phyloP scores from a whole-genome alignment of 2,113 vertebrate species.

The Cyprinodon brontotheroides region DNA sequence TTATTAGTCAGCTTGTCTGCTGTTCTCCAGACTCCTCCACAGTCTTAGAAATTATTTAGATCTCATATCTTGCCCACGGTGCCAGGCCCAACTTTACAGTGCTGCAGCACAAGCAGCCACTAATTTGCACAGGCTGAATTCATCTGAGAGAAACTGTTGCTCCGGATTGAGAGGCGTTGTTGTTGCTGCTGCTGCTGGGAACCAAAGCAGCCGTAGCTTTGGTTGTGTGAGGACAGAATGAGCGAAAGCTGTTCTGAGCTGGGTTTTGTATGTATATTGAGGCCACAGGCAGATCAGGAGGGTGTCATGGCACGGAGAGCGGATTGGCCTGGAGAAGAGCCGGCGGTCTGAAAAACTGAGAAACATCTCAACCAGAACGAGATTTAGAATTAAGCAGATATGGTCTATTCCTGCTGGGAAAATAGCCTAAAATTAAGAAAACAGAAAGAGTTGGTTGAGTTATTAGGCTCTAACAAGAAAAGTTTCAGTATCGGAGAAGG shows the following conservation, averaged over 20 bases:
- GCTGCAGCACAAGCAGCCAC: conserved; percentile 26
- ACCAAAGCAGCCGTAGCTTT: conserved; percentile 41
- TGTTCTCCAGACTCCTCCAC: conserved; percentile 67
- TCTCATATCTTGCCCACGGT: conserved; percentile 58
- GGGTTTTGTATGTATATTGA: conserved; percentile 50
- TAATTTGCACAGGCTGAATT: conserved; percentile 66
- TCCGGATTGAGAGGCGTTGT: conserved; percentile 48
- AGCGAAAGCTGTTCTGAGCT: conserved; percentile 44
- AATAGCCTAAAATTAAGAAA: not conserved
- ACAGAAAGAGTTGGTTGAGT: not conserved
- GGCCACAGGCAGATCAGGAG: conserved; percentile 21
- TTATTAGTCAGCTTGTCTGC: conserved; percentile 77
- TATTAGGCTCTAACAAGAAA: not conserved
- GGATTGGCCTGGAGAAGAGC: conserved; percentile 20
- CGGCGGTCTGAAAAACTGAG: not conserved
- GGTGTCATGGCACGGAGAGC: conserved; percentile 3
- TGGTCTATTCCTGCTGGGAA: not conserved
- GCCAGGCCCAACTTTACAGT: conserved; percentile 34
- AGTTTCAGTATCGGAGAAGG: not conserved
- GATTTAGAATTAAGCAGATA: not conserved
- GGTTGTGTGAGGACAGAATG: conserved; percentile 50
- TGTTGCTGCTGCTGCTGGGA: conserved; percentile 32
- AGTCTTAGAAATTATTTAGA: conserved; percentile 76
- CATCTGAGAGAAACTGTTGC: conserved; percentile 62
- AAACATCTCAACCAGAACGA: too few species aligned